Evolutionary conservation across 2,797 vertebrate genomes (phyloP), one percentile per base, ranked within the genome.

Genomic region (Carduelis carduelis): DNA sequence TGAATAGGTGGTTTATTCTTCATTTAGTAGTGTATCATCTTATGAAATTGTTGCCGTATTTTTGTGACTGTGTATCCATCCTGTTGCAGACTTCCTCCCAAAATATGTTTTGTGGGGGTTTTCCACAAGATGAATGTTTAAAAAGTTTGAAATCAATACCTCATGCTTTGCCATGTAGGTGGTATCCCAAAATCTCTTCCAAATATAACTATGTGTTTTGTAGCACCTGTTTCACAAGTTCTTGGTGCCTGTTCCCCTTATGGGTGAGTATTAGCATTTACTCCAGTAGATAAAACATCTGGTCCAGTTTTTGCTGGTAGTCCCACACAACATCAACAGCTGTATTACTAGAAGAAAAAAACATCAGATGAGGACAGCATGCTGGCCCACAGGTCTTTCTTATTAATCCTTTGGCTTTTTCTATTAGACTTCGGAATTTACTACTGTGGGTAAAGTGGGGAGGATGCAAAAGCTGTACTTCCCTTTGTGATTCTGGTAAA

Each of bases 141-240:
- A 89, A 78, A 44, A 72, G 34, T 65, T 77, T 95, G 96, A 94
- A 97, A 95, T 83, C 35, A 92, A 90, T 91, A 68, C 56, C 68
- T 37, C 68, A 32, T 70, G 46, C 37, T 74, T 60, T 87, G 17
- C 50, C 32, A 47, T 55, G 96, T 96, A 95, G 96, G 97, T 95
- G 96, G 90, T 60, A 89, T 76, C 89, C 60, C 92, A 77, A 93
- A 91, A 49, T 79, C 53, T 78, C 56, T 87, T 96, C 92, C 80
- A 90, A 89, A 96, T 93, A 90, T 95, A 93, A 90, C 28, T 74
- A 11, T 56, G 60, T 79, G 37, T 83, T 93, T 90, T 65, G 66
- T 49, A 83, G 52, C 95, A 96, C 81, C 83, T 95, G 96, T 87
- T 96, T 89, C 71, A 28, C 64, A 89, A 93, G 53, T 89, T 93